phyloP scores from a whole-genome alignment of 2,888 invertebrate genomes.

The Thumatha senex region DNA sequence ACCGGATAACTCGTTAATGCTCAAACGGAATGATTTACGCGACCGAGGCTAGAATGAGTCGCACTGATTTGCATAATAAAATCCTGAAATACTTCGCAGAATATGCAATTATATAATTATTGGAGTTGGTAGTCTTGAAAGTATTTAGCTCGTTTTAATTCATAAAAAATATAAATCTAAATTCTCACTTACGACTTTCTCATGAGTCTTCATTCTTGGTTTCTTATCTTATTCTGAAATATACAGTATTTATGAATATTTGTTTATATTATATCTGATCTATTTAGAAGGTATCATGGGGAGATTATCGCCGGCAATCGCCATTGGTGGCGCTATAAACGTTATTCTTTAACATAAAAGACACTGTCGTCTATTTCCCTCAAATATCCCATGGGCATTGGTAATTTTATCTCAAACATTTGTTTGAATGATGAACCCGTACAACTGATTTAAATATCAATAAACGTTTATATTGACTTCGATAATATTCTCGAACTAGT shows the following conservation, averaged over 20 bases:
- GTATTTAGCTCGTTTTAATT: not conserved
- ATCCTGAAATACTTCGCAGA: conserved; percentile 3
- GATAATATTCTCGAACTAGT: not conserved
- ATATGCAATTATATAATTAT: conserved; percentile 6
- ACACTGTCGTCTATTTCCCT: not conserved
- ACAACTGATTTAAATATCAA: conserved; percentile 3
- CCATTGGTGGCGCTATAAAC: not conserved
- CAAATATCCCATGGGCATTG: not conserved
- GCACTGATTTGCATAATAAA: conserved; percentile 5
- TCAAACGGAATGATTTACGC: conserved; percentile 9
- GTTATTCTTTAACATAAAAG: not conserved
- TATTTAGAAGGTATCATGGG: not conserved
- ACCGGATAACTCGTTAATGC: conserved; percentile 5
- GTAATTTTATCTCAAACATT: not conserved
- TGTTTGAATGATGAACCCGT: not conserved
- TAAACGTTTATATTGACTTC: conserved; percentile 1
- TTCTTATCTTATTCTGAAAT: too few relatives aligned
- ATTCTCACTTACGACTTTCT: too few relatives aligned
- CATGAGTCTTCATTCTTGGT: not conserved
- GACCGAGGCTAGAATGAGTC: conserved; percentile 1
- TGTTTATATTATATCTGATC: too few relatives aligned
- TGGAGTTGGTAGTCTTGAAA: not conserved
- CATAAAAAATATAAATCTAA: not conserved
- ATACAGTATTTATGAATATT: too few relatives aligned
- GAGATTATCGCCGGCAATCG: not conserved